Evolutionary conservation across 2,113 vertebrate genomes (phyloP).

Genomic region (Scomber colias): DNA sequence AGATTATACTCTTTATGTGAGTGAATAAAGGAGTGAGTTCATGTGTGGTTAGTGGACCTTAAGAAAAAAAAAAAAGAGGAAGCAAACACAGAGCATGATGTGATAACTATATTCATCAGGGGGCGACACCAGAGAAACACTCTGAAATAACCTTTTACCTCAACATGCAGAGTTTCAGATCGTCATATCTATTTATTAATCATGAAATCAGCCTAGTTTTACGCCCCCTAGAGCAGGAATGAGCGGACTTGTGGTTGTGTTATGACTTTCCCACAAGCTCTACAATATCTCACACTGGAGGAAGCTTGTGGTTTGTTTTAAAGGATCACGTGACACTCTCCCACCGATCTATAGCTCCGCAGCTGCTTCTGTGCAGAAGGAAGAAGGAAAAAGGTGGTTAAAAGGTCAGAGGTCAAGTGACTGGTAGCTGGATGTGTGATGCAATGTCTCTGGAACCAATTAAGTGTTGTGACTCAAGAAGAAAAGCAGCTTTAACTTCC

Average conservation of each 20-base stretch:
- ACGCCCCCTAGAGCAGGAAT: conserved; percentile 1
- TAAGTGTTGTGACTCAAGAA: not conserved
- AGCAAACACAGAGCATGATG: not conserved
- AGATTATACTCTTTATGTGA: not conserved
- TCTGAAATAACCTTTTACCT: not conserved
- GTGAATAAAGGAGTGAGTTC: no score
- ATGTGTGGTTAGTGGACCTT: no score
- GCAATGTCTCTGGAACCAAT: conserved; percentile 10
- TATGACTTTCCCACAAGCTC: not conserved
- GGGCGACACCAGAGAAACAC: not conserved
- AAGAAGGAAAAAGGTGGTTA: not conserved
- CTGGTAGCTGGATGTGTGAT: not conserved
- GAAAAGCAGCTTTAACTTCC: conserved; percentile 27
- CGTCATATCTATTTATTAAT: not conserved
- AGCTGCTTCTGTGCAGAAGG: not conserved
- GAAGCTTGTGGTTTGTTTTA: not conserved
- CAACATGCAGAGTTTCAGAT: not conserved
- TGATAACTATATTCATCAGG: not conserved
- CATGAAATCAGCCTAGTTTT: not conserved
- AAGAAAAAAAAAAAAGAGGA: no score
- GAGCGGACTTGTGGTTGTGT: not conserved
- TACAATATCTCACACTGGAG: not conserved
- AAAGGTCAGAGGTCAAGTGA: conserved; percentile 26
- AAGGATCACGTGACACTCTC: not conserved
- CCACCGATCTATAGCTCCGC: not conserved